Conservation (phyloP, 1,140 invertebrate genomes). For the Magallana gigas region DNA sequence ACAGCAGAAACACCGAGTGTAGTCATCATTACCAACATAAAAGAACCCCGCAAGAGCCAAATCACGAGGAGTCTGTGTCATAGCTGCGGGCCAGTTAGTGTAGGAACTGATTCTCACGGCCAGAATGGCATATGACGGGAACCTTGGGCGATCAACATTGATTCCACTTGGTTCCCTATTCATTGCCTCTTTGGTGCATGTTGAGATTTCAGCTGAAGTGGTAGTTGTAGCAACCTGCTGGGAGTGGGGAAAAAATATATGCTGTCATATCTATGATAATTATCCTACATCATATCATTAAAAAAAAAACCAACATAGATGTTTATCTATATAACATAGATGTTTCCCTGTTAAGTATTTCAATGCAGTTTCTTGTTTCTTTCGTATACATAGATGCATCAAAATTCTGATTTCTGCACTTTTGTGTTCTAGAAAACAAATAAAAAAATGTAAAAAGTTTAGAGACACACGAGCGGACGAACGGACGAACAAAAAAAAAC, state of each 20-base stretch:
- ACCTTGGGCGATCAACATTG: constrained; percentile 40
- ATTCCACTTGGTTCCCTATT: constrained; percentile 23
- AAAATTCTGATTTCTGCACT: neutral
- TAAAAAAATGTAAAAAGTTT: neutral
- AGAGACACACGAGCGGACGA: too few relatives aligned
- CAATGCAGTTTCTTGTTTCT: too few relatives aligned
- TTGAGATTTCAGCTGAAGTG: neutral
- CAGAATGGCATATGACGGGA: constrained; percentile 51
- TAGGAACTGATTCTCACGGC: constrained; percentile 56
- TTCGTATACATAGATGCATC: neutral
- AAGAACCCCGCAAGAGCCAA: constrained; percentile 64
- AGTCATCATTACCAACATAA: constrained; percentile 52
- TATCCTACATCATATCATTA: neutral
- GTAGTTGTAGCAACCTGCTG: too few relatives aligned
- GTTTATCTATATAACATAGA: neutral
- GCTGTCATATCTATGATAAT: too few relatives aligned
- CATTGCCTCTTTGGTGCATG: neutral
- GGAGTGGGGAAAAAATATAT: too few relatives aligned
- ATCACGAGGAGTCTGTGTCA: constrained; percentile 45
- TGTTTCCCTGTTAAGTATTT: neutral
- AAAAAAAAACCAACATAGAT: neutral
- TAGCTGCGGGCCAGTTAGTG: constrained; percentile 50
- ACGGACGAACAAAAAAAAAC: too few relatives aligned
- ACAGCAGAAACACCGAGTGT: constrained; percentile 43
- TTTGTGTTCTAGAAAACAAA: neutral